Percentiles rank a stretch among this genome's conserved stretches.
Evolutionary conservation across 2,113 vertebrate species (phyloP).

Genomic region (Bubo scandiacus): DNA sequence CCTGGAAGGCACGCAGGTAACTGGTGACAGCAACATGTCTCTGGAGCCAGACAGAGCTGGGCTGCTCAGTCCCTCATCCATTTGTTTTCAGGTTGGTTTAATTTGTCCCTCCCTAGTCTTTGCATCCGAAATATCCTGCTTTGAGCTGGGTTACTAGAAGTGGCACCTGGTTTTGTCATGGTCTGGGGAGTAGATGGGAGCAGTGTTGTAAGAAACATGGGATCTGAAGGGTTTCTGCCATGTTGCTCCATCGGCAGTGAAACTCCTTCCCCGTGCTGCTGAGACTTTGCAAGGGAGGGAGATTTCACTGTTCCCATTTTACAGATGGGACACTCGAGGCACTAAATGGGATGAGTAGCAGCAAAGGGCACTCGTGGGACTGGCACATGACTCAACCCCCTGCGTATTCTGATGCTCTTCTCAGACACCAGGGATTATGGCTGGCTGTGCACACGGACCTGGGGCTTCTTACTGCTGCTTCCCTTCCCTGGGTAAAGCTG

Average conservation of each 20-base stretch:
- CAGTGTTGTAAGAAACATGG: fast-evolving
- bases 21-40: background rate
- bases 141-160: background rate
- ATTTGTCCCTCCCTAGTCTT: background rate
- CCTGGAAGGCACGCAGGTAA: conserved; percentile 38
- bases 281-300: background rate
- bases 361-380: background rate
- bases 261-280: background rate
- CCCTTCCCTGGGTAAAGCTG: background rate
- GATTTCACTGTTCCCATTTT: background rate
- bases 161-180: background rate
- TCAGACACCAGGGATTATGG: background rate
- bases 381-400: fast-evolving
- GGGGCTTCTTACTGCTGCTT: background rate
- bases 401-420: background rate
- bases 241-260: fast-evolving
- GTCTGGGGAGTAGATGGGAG: background rate
- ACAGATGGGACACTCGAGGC: background rate
- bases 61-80: background rate
- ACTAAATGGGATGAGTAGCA: background rate
- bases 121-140: background rate
- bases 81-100: background rate
- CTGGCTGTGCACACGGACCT: background rate
- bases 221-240: background rate
- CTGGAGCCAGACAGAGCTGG: background rate